Base-by-base conservation (phyloP, 1,140 invertebrate genomes). In the Zaprionus ghesquierei region DNA sequence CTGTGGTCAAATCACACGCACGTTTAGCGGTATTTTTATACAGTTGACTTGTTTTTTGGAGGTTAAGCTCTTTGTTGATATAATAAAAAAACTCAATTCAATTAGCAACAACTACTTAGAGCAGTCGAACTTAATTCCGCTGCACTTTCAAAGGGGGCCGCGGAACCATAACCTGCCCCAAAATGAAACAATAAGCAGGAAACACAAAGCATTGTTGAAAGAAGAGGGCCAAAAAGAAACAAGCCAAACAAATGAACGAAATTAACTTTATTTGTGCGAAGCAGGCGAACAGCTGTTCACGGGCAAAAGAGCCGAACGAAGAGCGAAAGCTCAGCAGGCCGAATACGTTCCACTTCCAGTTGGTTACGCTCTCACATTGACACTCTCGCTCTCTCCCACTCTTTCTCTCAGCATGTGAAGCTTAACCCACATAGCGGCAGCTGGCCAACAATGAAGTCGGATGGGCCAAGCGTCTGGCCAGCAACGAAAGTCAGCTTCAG, bases 311-410 rank as follows among this genome's bases (percentile, higher is more conserved):
- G 33, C 20, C 29, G 13, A 46, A 29, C n/a, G 15, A 23, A 71
- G 54, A 79, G 80, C 68, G 60, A 69, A 69, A 75, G 66, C 58
- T 72, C 23, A 3, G 2, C 8, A n/a, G 18, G 22, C 53, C 33
- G 66, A 77, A 79, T 66, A 66, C 38, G 68, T 82, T 86, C 82
- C 82, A 86, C 79, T 89, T 86, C 82, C 82, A 86, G 72, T 29
- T 10, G 35, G n/a, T 41, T 18, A n/a, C 8, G 8, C 49, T 46
- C 46, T 49, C 27, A 15, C 51, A 50, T 13, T 38, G 25, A 15
- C 25, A 44, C 23, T 6, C 13, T 15, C 13, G 22, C 12, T 41
- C 27, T 18, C 22, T 15, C n/a, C 10, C n/a, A 15, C 5, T 53
- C 25, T 29, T 59, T 63, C 56, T 29, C n/a, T 51, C 2, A 9